Evolutionary conservation across 2,797 vertebrate species (phyloP), one percentile per base, ranked within the genome.

Genomic region (Avahi laniger): DNA sequence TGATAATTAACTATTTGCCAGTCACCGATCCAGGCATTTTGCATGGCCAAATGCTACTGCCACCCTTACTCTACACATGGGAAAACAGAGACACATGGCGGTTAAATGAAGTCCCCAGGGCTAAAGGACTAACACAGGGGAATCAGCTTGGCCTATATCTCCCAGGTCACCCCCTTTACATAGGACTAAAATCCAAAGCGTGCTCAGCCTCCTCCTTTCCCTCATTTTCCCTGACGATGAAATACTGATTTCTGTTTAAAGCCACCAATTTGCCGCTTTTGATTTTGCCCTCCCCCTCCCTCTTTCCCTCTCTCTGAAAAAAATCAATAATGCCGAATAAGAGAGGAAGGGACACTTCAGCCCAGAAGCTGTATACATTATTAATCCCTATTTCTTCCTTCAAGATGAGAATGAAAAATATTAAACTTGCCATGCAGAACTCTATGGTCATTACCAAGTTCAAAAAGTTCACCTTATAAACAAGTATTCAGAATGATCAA

Each of bases 171-270:
- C 9, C 2, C 26, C 73, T 46, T 63, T 52, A 61, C 50, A 30
- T 28, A 92, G 22, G 50, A 41, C 93, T 89, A 57, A 91, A 94
- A 48, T 54, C 50, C 69, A 93, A 61, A 28, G 24, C 15, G 54
- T 28, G 15, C 17, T 50, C 57, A 43, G 65, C 41, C 35, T 93
- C 86, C 73, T 48, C 30, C 75, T 63, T 54, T 59, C 43, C 38
- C 38, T 81, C 65, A 52, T 78, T 69, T 86, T 63, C 57, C 59
- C 57, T 50, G 28, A 59, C 9, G 5, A 70, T 43, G 28, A 91
- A 72, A 63, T n/a, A 54, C 69, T 30, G 38, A 93, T 28, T 80
- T 95, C 59, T 82, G 57, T 82, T 70, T 91, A 83, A 82, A 95
- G 73, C 88, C 18, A 69, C 11, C 4, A 50, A 73, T 59, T 78